A percentile compares a stretch with the other conserved stretches of the same genome.
These are phyloP conservation scores for Alces alces DNA, from an alignment of 2,113 vertebrate genomes.

Conservation along the genomic window DNA sequence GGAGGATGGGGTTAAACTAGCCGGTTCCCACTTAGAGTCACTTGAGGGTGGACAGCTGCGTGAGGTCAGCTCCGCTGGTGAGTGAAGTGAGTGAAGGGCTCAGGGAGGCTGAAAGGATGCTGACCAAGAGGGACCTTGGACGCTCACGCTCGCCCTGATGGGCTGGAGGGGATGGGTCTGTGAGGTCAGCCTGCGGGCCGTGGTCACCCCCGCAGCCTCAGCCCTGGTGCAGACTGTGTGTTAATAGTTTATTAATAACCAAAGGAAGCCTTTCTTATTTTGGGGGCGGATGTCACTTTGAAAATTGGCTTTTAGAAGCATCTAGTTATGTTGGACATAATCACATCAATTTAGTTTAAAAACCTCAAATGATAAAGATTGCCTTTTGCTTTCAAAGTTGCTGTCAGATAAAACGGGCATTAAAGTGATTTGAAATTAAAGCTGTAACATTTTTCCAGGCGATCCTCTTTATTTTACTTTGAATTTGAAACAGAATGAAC, in stretches of 20 bases:
- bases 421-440: conserved; percentile 71
- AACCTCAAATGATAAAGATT: conserved; percentile 74
- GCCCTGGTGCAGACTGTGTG: not conserved
- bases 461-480: conserved; percentile 47
- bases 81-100: no score
- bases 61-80: not conserved
- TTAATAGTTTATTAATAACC: conserved; percentile 60
- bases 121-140: not conserved
- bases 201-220: not conserved
- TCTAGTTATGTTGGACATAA: conserved; percentile 63
- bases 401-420: conserved; percentile 64
- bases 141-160: rapidly evolving
- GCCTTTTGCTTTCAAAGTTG: conserved; percentile 71
- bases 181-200: not conserved
- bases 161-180: rapidly evolving
- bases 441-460: conserved; percentile 51
- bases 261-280: conserved; percentile 45
- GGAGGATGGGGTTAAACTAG: not conserved
- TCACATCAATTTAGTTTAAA: conserved; percentile 72
- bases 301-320: conserved; percentile 63
- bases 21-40: rapidly evolving
- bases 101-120: not conserved
- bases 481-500: conserved; percentile 27
- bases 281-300: conserved; percentile 28
- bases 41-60: rapidly evolving